Evolutionary conservation across 2,888 invertebrate genomes (phyloP), one percentile per base, ranked within the genome.

Genomic region (Idaea dimidiata): DNA sequence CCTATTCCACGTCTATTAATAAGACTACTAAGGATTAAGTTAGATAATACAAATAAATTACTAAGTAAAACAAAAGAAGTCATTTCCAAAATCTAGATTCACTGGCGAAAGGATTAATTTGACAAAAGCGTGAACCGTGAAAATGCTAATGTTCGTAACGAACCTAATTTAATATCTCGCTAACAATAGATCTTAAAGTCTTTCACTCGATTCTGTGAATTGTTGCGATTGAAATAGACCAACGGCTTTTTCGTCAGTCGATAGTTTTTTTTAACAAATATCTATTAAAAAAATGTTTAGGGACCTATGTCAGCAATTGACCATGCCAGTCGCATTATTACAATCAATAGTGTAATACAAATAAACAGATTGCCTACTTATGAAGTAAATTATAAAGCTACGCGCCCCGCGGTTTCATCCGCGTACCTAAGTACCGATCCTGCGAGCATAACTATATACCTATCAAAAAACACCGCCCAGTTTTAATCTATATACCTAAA

Each of bases 1-100:
- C 10, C 10, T 32, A 32, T 10, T 8, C 32, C 32, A 32, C 32
- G 10, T 32, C 32, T 32, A 8, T 32, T 6, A 43, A 14, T 8
- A 43, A 14, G 2, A 8, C 43, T 10, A 3, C 43, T 10, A 43
- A 43, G 43, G 3, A 43, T 43, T 43, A 14, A 43, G 8, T 43
- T 43, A 43, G 43, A 14, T 43, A 5, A 43, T 43, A 10, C 14
- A 14, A 43, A 43, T 43, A 3, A 43, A 43, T 43, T 8, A 43
- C 43, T 43, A 43, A 18, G n/a, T 18, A n/a, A n/a, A 58, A 58
- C 17, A 32, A 58, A 57, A 43, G 17, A 16, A 14, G 17, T 58
- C 33, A 14, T 17, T 17, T 43, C 58, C 43, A 54, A 54, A 18
- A 54, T 54, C 54, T 16, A 18, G 58, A 7, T 58, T 32, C 32